phyloP scores from a whole-genome alignment of 2,888 invertebrate genomes.

The Tipula lateralis region DNA sequence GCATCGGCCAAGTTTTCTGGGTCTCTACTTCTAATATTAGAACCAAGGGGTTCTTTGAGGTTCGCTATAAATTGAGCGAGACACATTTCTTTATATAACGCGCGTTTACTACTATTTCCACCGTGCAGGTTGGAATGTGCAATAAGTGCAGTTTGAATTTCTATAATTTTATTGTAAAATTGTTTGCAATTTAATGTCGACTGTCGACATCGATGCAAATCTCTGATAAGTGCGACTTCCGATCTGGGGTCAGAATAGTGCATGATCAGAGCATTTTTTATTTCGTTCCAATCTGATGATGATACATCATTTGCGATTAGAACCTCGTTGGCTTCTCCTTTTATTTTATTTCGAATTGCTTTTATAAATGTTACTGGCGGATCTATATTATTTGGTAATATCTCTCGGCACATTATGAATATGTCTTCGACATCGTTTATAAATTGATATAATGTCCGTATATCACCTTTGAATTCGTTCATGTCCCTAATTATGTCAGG shows the following conservation, averaged over 20 bases:
- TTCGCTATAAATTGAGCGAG: too few relatives aligned
- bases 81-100: too few relatives aligned
- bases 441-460: neutral
- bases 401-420: neutral
- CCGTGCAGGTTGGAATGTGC: too few relatives aligned
- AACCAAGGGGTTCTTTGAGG: too few relatives aligned
- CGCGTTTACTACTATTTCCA: neutral
- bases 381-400: neutral
- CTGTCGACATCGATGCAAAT: neutral
- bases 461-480: neutral
- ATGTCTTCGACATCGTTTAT: neutral
- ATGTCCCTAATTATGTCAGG: neutral
- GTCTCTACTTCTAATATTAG: too few relatives aligned
- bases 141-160: too few relatives aligned
- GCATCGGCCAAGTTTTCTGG: too few relatives aligned
- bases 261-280: neutral
- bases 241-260: neutral
- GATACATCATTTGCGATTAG: neutral
- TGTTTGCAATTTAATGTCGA: too few relatives aligned
- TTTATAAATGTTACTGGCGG: neutral
- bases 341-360: neutral
- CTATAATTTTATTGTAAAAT: too few relatives aligned
- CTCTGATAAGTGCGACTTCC: neutral
- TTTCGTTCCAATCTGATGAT: neutral
- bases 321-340: neutral